phyloP scores from a whole-genome alignment of 2,888 invertebrate genomes.

The Drosophila paramelanica region DNA sequence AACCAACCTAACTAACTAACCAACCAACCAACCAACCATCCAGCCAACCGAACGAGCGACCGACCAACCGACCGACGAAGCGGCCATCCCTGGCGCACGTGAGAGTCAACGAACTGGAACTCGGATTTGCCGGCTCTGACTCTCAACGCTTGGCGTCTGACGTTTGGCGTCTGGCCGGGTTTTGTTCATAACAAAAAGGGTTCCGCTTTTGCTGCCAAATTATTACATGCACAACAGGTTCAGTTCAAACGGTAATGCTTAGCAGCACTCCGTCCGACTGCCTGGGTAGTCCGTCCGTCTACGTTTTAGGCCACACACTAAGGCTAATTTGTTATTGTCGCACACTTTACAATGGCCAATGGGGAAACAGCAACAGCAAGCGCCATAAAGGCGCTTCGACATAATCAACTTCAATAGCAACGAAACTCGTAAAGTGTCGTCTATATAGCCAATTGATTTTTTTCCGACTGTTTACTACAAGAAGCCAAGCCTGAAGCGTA shows the following conservation, averaged over 20 bases:
- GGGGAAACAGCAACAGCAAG: constrained; percentile 32
- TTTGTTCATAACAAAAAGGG: constrained; percentile 55
- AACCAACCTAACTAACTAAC: constrained; percentile 27
- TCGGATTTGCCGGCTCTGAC: constrained; percentile 56
- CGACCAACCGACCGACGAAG: constrained; percentile 14
- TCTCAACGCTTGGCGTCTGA: constrained; percentile 43
- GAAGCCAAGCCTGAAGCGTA: constrained; percentile 19
- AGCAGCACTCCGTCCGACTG: background rate
- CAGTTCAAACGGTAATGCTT: constrained; percentile 61
- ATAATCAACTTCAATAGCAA: constrained; percentile 59
- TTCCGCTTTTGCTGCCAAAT: constrained; percentile 67
- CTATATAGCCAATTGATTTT: constrained; percentile 63
- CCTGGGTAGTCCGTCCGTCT: background rate
- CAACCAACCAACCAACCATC: constrained; percentile 19
- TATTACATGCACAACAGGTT: constrained; percentile 77
- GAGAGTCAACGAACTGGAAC: constrained; percentile 79
- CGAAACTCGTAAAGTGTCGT: constrained; percentile 65
- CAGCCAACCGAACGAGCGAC: constrained; percentile 4
- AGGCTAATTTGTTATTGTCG: constrained; percentile 80
- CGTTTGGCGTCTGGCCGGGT: constrained; percentile 5
- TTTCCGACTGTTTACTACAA: constrained; percentile 6
- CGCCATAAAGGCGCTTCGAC: constrained; percentile 55
- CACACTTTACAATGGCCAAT: constrained; percentile 66
- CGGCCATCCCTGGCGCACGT: constrained; percentile 58
- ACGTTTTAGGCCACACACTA: constrained; percentile 46